phyloP scores from a whole-genome alignment of 2,797 vertebrate species.

The Galagoides demidoff region DNA sequence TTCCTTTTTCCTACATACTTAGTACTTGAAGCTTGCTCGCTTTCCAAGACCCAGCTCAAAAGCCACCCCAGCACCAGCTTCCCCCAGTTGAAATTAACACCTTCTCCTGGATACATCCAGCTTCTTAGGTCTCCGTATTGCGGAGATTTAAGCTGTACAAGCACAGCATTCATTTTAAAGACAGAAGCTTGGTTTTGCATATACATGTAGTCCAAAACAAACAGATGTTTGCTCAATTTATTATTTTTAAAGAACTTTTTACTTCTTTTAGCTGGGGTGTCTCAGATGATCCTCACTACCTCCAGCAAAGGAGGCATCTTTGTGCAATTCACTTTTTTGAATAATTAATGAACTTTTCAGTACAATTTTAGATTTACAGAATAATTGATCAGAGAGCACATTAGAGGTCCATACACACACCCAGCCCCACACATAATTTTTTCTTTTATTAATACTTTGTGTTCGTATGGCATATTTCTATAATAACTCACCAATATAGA shows the following conservation, averaged over 20 bases:
- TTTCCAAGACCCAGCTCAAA: neutral
- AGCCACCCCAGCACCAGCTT: neutral
- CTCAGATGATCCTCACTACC: neutral
- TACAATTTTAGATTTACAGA: neutral
- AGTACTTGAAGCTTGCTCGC: neutral
- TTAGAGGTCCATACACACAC: neutral
- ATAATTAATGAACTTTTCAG: neutral
- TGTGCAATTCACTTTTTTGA: neutral
- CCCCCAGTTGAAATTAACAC: neutral
- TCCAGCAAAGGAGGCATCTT: neutral
- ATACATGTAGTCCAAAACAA: neutral
- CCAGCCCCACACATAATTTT: neutral
- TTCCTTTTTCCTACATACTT: neutral
- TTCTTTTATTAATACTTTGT: constrained; percentile 3
- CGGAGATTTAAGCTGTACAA: neutral
- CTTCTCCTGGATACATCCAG: neutral
- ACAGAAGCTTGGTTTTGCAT: neutral
- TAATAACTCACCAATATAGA: neutral
- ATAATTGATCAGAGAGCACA: neutral
- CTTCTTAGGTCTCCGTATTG: neutral
- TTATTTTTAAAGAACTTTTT: neutral
- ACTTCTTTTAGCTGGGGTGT: neutral
- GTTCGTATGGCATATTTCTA: neutral
- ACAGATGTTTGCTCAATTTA: neutral
- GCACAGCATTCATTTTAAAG: constrained; percentile 5